phyloP scores from a whole-genome alignment of 2,113 vertebrate genomes.

The Eulemur macaco region DNA sequence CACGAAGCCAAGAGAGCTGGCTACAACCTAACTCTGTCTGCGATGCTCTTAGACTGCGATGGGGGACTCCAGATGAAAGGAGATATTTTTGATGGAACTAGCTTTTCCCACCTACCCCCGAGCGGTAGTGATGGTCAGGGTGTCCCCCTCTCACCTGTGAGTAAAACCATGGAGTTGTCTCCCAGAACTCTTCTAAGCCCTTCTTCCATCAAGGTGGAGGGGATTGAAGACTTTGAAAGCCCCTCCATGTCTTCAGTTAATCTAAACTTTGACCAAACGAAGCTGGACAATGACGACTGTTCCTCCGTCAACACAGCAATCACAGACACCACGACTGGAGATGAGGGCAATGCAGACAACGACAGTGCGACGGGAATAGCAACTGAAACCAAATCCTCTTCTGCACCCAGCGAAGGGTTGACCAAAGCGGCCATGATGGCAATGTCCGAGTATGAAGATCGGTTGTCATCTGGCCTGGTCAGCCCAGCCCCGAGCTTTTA shows the following conservation, averaged over 20 bases:
- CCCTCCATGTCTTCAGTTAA: conserved; percentile 96
- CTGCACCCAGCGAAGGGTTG: conserved; percentile 91
- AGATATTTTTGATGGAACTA: conserved; percentile 91
- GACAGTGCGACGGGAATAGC: conserved; percentile 91
- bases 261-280: conserved; percentile 94
- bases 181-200: conserved; percentile 95
- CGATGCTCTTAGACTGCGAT: conserved; percentile 95
- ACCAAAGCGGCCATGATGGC: conserved; percentile 92
- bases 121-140: conserved; percentile 92
- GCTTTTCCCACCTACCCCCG: conserved; percentile 90
- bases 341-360: conserved; percentile 97
- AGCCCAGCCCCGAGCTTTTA: conserved; percentile 98
- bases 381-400: conserved; percentile 91
- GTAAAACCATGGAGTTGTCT: conserved; percentile 95
- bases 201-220: conserved; percentile 98
- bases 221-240: conserved; percentile 97
- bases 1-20: conserved; percentile 98
- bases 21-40: conserved; percentile 94
- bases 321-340: conserved; percentile 98
- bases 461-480: conserved; percentile 96
- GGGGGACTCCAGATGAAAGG: conserved; percentile 93
- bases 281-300: conserved; percentile 98
- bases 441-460: conserved; percentile 96
- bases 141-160: conserved; percentile 94
- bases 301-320: conserved; percentile 99